These are phyloP conservation scores for Pentamera pediparva DNA, from an alignment of 53 echinoderm and acorn worm species.

Conservation along the genomic window DNA sequence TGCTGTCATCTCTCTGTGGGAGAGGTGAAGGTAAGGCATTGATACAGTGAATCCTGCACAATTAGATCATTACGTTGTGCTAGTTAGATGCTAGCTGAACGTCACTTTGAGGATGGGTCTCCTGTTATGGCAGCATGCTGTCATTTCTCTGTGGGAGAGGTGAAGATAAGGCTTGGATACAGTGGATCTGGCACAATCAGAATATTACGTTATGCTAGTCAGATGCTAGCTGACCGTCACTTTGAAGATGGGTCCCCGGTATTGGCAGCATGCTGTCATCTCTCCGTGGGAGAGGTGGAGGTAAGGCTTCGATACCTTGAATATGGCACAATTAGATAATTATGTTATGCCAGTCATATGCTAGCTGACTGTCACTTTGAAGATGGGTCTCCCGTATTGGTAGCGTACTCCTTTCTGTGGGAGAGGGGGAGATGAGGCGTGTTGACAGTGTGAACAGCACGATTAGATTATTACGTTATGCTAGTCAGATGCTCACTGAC, in stretches of 20 bases:
- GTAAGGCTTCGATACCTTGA: too few species aligned
- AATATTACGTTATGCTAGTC: too few species aligned
- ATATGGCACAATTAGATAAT: too few species aligned
- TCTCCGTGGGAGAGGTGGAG: constrained; percentile 68
- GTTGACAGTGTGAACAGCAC: too few species aligned
- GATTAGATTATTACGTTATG: too few species aligned
- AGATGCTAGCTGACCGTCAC: constrained; percentile 61
- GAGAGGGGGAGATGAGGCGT: constrained; percentile 67
- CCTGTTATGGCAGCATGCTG: constrained; percentile 86
- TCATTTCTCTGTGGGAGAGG: constrained; percentile 70
- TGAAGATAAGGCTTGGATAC: constrained; percentile 71
- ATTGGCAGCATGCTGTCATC: constrained; percentile 93
- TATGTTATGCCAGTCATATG: constrained; percentile 43
- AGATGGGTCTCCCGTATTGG: constrained; percentile 74
- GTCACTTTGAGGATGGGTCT: constrained; percentile 71
- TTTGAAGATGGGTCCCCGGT: constrained; percentile 83
- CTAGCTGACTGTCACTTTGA: constrained; percentile 75
- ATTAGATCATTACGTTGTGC: too few species aligned
- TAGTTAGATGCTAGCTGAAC: constrained; percentile 57
- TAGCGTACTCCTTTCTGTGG: constrained; percentile 75
- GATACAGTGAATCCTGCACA: neutral
- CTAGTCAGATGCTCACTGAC: constrained; percentile 59
- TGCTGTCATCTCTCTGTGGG: constrained; percentile 92
- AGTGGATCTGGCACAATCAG: too few species aligned
- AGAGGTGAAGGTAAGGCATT: constrained; percentile 56